Conservation (phyloP, 92 coral and sea anemone species). For the Paragorgia papillata region DNA sequence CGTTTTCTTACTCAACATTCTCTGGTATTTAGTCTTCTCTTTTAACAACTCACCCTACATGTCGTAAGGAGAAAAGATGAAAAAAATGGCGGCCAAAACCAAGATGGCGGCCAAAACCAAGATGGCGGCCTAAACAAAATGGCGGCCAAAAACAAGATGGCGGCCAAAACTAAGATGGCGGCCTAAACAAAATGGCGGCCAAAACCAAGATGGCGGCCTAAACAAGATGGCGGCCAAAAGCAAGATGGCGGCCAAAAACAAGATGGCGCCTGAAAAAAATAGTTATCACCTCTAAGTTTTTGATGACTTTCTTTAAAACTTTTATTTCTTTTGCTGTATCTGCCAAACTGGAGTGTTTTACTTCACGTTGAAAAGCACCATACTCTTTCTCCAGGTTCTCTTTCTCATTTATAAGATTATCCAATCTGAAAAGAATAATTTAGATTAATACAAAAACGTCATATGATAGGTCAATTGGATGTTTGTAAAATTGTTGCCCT, state of each 20-base stretch:
- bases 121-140: too few species aligned
- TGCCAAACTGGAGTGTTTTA: slow-evolving; percentile 82
- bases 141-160: too few species aligned
- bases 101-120: too few species aligned
- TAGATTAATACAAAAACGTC: not conserved
- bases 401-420: slow-evolving; percentile 73
- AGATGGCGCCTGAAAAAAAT: not conserved
- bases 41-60: slow-evolving; percentile 84
- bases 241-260: too few species aligned
- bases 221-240: too few species aligned
- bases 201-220: too few species aligned
- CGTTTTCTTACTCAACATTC: slow-evolving; percentile 80
- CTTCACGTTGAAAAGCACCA: slow-evolving; percentile 74
- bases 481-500: slow-evolving; percentile 32
- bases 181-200: too few species aligned
- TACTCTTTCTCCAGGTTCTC: slow-evolving; percentile 74
- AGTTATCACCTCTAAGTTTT: slow-evolving; percentile 80
- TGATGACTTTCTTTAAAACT: slow-evolving; percentile 94
- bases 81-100: not conserved
- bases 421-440: slow-evolving; percentile 57
- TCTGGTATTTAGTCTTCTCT: slow-evolving; percentile 88
- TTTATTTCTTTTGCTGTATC: slow-evolving; percentile 90
- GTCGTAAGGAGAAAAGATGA: not conserved
- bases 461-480: not conserved
- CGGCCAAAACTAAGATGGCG: too few species aligned